phyloP scores from a whole-genome alignment of 2,113 vertebrate genomes.

The Dipodomys merriami region DNA sequence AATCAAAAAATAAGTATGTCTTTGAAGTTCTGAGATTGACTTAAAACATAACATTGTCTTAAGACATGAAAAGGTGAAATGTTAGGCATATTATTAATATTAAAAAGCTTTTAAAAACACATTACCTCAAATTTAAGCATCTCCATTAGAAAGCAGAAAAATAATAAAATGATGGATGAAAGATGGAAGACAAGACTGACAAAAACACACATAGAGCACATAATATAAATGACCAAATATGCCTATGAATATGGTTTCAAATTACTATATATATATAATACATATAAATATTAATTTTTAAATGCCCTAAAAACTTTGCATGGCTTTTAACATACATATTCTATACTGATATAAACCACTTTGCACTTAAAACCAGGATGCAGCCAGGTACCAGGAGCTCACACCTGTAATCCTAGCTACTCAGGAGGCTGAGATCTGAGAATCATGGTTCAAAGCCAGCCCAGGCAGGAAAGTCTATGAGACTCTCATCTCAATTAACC shows the following conservation, averaged over 20 bases:
- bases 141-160: conserved; percentile 88
- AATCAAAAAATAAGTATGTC: conserved; percentile 64
- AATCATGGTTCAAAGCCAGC: too few species aligned
- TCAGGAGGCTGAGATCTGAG: too few species aligned
- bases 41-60: conserved; percentile 63
- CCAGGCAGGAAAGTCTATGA: too few species aligned
- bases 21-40: conserved; percentile 66
- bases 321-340: conserved; percentile 3
- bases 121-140: conserved; percentile 92
- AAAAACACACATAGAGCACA: conserved; percentile 72
- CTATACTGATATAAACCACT: background rate
- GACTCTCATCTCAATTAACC: too few species aligned
- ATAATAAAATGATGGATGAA: conserved; percentile 84
- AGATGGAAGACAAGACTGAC: conserved; percentile 80
- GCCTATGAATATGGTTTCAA: conserved; percentile 16
- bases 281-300: background rate
- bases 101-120: conserved; percentile 70
- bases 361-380: conserved; percentile 51
- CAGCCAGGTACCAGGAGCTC: too few species aligned
- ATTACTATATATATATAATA: background rate
- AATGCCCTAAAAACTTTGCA: background rate
- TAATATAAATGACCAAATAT: conserved; percentile 64
- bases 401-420: too few species aligned
- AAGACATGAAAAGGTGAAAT: conserved; percentile 18
- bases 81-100: conserved; percentile 37